Evolutionary conservation across 1,140 invertebrate species (phyloP).

Genomic region (Macrostomum lignano): DNA sequence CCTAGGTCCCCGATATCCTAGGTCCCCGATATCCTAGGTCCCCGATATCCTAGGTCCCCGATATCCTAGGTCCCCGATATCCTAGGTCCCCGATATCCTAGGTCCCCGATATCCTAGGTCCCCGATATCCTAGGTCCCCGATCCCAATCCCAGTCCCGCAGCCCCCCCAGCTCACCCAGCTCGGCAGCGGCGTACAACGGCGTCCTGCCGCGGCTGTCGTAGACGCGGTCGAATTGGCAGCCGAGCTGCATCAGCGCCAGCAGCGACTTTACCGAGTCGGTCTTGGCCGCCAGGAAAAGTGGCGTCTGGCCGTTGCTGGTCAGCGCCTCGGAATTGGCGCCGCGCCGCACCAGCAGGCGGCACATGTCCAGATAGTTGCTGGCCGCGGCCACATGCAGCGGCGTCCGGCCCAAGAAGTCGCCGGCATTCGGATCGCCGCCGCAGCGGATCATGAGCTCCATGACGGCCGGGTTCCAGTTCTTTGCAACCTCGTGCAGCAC

Average conservation of each 20-base stretch:
- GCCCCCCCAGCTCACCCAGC: constrained; percentile 13
- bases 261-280: constrained; percentile 15
- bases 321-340: too few species aligned
- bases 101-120: too few species aligned
- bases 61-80: too few species aligned
- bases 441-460: constrained; percentile 14
- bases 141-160: too few species aligned
- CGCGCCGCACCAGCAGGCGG: constrained; percentile 14
- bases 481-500: constrained; percentile 18
- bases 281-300: constrained; percentile 20
- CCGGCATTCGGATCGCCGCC: constrained; percentile 12
- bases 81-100: too few species aligned
- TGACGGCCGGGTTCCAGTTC: constrained; percentile 20
- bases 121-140: too few species aligned
- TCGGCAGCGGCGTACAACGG: constrained; percentile 19
- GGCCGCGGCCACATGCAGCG: constrained; percentile 21
- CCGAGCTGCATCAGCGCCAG: constrained; percentile 14
- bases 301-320: too few species aligned
- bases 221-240: constrained; percentile 12
- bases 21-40: too few species aligned
- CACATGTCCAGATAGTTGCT: constrained; percentile 19
- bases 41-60: too few species aligned
- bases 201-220: constrained; percentile 18
- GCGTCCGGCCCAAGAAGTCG: constrained; percentile 15
- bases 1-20: too few species aligned